Evolutionary conservation across 2,797 vertebrate species (phyloP).

Genomic region (Uromys caudimaculatus): DNA sequence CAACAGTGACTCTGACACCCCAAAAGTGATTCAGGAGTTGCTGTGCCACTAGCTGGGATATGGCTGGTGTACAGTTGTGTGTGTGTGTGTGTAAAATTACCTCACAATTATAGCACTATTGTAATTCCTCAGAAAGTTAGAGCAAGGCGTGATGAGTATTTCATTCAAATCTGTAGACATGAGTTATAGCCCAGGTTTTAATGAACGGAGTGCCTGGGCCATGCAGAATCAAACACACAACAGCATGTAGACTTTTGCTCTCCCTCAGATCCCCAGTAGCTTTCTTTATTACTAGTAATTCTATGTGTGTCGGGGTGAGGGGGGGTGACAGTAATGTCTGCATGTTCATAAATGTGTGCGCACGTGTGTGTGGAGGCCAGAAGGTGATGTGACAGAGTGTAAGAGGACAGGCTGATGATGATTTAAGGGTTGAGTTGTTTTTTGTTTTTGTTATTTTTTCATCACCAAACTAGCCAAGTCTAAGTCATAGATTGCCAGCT

Average conservation of each 20-base stretch:
- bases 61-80: not conserved
- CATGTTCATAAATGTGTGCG: not conserved
- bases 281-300: not conserved
- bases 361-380: not conserved
- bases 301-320: not conserved
- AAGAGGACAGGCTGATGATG: not conserved
- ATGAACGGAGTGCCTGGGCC: slow-evolving; percentile 25
- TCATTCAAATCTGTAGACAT: not conserved
- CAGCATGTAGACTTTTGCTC: not conserved
- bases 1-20: not conserved
- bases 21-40: not conserved
- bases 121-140: not conserved
- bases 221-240: not conserved
- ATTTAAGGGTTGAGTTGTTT: not conserved
- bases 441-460: not conserved
- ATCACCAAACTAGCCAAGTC: not conserved
- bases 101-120: not conserved
- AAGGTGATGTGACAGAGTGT: not conserved
- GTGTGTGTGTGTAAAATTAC: not conserved
- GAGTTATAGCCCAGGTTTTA: not conserved
- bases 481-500: not conserved
- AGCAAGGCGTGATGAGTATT: slow-evolving; percentile 22
- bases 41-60: not conserved
- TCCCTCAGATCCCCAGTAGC: not conserved
- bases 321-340: not conserved